Base-by-base conservation (phyloP, 2,888 invertebrate genomes). In the Drosophila gaucha region DNA sequence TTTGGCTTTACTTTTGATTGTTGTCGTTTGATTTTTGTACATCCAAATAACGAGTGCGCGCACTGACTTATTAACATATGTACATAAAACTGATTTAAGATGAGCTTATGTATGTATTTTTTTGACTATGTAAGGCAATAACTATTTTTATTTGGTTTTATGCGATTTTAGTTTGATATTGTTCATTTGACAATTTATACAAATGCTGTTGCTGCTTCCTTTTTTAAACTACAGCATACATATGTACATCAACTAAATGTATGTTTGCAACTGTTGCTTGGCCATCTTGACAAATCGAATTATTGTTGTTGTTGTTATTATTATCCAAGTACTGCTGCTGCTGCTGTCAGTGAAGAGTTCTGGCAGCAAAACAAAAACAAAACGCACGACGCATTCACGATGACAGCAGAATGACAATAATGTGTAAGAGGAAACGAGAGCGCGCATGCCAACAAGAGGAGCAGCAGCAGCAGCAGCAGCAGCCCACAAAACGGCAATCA, bases 331-430 rank as follows among this genome's bases (percentile, higher is more conserved):
- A 26, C 30, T 31, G n/a, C 14, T 33, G 14, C 33, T 6, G 33
- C 28, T 46, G 22, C 50, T 41, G 43, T 46, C 39, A 43, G 36
- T 44, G 18, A 22, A 22, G 12, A 52, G 64, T 60, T 64, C 78
- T 78, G 52, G 56, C 68, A 86, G 67, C 73, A 80, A 84, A 72
- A 86, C 68, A 72, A 80, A 83, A 82, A 69, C 83, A 85, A 82
- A 69, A 63, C 62, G 39, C 63, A 66, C 55, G 44, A 69, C 51
- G 63, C 56, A 30, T 46, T 60, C 52, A 18, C 52, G 67, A 36
- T 52, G 58, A 41, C 67, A 52, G 52, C 39, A 18, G 47, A 52
- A 24, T 64, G 52, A 50, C 33, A 63, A 20, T 20, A 67, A 26
- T 31, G 47, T 41, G 47, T 31, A 38, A 31, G 70, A 41, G 50